These are phyloP conservation scores for Hylaeus anthracinus DNA, from an alignment of 1,140 invertebrate genomes.

Conservation along the genomic window DNA sequence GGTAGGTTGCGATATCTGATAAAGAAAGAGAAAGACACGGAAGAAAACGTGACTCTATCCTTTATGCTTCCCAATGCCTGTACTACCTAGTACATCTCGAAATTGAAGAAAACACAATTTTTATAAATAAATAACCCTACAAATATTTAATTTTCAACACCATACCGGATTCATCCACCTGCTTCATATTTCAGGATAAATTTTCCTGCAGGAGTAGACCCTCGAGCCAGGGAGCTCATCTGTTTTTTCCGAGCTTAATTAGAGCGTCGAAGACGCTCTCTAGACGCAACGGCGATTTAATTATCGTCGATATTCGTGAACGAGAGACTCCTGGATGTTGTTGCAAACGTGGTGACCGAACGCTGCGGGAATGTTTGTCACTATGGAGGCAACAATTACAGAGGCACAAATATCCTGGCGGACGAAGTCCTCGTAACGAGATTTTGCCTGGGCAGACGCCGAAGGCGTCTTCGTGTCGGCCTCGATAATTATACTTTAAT, in stretches of 20 bases:
- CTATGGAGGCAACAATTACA: background rate
- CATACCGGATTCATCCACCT: too few species aligned
- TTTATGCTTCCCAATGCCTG: too few species aligned
- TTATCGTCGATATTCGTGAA: background rate
- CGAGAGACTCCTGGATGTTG: background rate
- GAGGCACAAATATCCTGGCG: slow-evolving; percentile 5
- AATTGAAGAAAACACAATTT: too few species aligned
- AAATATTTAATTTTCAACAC: too few species aligned
- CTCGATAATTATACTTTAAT: slow-evolving; percentile 58
- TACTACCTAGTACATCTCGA: too few species aligned
- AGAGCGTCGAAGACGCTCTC: background rate
- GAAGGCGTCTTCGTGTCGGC: slow-evolving; percentile 34
- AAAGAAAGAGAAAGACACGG: too few species aligned
- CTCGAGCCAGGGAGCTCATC: too few species aligned
- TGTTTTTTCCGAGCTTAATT: background rate
- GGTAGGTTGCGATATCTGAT: too few species aligned
- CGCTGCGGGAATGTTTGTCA: background rate
- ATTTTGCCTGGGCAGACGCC: slow-evolving; percentile 34
- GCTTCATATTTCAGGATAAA: too few species aligned
- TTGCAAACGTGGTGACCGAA: background rate
- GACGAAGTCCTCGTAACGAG: slow-evolving; percentile 41
- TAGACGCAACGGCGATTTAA: background rate
- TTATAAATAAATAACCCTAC: too few species aligned
- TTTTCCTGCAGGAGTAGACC: too few species aligned
- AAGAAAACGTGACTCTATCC: too few species aligned